Evolutionary conservation across 2,888 invertebrate species (phyloP), one percentile per base, ranked within the genome.

Genomic region (Pharmacophagus antenor): DNA sequence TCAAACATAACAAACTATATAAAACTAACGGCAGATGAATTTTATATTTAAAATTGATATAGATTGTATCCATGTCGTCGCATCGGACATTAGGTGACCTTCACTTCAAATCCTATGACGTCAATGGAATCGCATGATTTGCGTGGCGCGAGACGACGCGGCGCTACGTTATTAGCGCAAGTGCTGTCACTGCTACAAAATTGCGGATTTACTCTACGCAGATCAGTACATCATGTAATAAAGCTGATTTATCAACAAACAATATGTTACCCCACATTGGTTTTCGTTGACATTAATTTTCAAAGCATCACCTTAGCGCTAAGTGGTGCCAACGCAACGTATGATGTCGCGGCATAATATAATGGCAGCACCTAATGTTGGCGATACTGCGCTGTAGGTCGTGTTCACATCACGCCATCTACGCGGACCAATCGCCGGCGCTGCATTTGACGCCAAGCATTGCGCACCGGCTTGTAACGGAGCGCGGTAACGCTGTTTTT

Each of bases 361-460:
- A 80, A 74, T 71, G 84, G 86, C 86, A 85, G 84, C 87, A 84
- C 84, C 63, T 61, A 37, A 42, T 62, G 56, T 52, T 53, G 65
- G 61, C 65, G 72, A 67, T 68, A 74, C 70, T 72, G 70, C 65
- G 74, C 74, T 81, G 53, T 42, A 62, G 58, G 58, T 54, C 55
- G 48, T 50, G 56, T 60, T 58, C 48, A 59, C 62, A 73, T 88
- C 89, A 88, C 88, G 88, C 89, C 87, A 89, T 75, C 65, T 64
- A 62, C 63, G 62, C 65, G 73, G 68, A 71, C 89, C 88, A 89
- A 89, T 89, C 80, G 78, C 73, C 65, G 68, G 47, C 72, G 55
- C 70, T 70, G 63, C 69, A 74, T 61, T 62, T 70, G 77, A 78
- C 79, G 80, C 77, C 76, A 79, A 79, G 62, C 68, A 68, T 67